These are phyloP conservation scores for Drosophila rubida DNA, from an alignment of 2,888 invertebrate species.

Conservation along the genomic window DNA sequence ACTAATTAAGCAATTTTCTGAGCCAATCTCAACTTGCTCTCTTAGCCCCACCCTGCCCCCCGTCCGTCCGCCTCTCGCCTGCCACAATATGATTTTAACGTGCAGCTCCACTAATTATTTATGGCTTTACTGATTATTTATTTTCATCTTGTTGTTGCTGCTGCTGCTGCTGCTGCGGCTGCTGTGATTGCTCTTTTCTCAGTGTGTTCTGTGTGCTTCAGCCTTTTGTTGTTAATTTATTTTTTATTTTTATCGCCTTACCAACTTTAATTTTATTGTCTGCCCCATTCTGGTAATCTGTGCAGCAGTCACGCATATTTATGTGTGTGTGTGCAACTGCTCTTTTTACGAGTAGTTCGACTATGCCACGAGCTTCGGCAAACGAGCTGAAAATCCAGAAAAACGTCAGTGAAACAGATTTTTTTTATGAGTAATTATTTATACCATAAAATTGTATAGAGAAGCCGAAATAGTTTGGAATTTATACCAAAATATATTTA, in stretches of 20 bases:
- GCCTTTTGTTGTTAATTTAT: slow-evolving; percentile 39
- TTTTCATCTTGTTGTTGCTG: slow-evolving; percentile 24
- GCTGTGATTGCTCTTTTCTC: slow-evolving; percentile 2
- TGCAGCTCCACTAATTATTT: slow-evolving; percentile 65
- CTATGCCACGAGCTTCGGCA: background rate
- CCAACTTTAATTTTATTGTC: slow-evolving; percentile 56
- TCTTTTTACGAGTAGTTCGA: background rate
- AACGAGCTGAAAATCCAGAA: background rate
- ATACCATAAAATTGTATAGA: no score
- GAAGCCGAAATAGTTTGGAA: no score
- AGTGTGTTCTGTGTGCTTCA: background rate
- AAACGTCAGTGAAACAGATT: no score
- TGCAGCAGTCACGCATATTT: slow-evolving; percentile 21
- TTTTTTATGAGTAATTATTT: no score
- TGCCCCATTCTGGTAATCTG: slow-evolving; percentile 42
- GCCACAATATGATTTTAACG: slow-evolving; percentile 36
- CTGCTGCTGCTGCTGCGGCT: slow-evolving; percentile 2
- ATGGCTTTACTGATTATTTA: slow-evolving; percentile 73
- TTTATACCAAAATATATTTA: no score
- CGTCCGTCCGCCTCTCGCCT: background rate
- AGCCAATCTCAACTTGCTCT: slow-evolving; percentile 59
- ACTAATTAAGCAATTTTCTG: slow-evolving; percentile 80
- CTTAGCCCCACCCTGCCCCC: no score
- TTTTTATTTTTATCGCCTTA: slow-evolving; percentile 52
- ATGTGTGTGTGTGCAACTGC: background rate